These are phyloP conservation scores for Anthopleura sola DNA, from an alignment of 64 coral and sea anemone genomes.

Conservation along the genomic window DNA sequence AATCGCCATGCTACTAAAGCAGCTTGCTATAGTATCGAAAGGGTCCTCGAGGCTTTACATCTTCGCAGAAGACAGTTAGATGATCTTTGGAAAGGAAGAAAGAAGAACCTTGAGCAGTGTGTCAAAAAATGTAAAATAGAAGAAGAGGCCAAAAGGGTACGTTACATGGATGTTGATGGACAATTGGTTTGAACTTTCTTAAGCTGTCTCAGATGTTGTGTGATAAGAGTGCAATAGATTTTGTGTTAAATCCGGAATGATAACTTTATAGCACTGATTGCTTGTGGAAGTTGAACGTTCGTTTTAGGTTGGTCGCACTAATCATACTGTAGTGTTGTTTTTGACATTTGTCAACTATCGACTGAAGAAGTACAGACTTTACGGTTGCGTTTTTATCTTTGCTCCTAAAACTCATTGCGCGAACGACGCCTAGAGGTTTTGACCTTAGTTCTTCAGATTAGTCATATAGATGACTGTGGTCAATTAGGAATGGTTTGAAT, in stretches of 20 bases:
- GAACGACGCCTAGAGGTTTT: too few relatives aligned
- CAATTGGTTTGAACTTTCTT: background rate
- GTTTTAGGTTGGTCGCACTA: too few relatives aligned
- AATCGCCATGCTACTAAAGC: constrained; percentile 90
- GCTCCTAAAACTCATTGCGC: too few relatives aligned
- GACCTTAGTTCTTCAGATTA: too few relatives aligned
- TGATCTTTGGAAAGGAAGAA: constrained; percentile 85
- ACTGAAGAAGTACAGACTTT: too few relatives aligned
- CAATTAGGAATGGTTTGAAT: background rate
- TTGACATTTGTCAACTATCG: too few relatives aligned
- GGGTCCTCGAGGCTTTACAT: constrained; percentile 76
- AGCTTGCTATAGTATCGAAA: constrained; percentile 92
- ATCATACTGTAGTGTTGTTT: too few relatives aligned
- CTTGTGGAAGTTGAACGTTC: too few relatives aligned
- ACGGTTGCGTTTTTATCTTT: too few relatives aligned
- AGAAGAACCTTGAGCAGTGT: constrained; percentile 85
- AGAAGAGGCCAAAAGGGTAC: constrained; percentile 76
- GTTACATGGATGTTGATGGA: background rate
- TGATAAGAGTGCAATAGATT: background rate
- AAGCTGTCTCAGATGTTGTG: background rate
- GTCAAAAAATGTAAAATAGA: constrained; percentile 93
- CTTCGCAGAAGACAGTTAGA: constrained; percentile 73
- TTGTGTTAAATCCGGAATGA: too few relatives aligned
- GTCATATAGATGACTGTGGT: too few relatives aligned
- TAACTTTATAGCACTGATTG: too few relatives aligned